phyloP scores from a whole-genome alignment of 2,113 vertebrate genomes.

The Periophthalmus modestus region DNA sequence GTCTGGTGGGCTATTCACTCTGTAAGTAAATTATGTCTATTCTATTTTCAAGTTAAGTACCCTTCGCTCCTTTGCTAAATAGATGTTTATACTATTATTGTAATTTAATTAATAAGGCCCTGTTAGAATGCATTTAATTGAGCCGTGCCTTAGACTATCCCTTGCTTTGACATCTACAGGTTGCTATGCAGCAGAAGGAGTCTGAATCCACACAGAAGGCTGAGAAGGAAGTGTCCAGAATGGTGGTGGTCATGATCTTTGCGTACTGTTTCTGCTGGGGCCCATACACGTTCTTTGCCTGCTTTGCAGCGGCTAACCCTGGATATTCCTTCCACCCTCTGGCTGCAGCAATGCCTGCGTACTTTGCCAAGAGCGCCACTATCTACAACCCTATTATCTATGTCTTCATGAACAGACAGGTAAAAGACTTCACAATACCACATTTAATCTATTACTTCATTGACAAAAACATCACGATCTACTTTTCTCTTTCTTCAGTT shows the following conservation, averaged over 20 bases:
- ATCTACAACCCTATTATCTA: conserved; percentile 92
- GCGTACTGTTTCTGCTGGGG: conserved; percentile 85
- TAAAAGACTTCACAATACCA: conserved; percentile 32
- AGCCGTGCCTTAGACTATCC: neutral
- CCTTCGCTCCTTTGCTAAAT: neutral
- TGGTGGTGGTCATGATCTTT: conserved; percentile 86
- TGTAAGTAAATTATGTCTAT: conserved; percentile 65
- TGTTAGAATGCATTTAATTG: neutral
- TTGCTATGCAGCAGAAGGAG: conserved; percentile 88
- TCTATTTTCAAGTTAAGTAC: no score
- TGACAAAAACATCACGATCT: neutral
- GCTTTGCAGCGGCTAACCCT: conserved; percentile 84
- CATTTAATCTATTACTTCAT: conserved; percentile 5
- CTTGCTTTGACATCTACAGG: conserved; percentile 67
- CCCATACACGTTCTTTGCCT: conserved; percentile 84
- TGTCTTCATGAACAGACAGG: conserved; percentile 92
- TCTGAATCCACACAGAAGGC: conserved; percentile 92
- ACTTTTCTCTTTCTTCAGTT: conserved; percentile 73
- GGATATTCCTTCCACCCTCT: conserved; percentile 87
- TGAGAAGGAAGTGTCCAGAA: conserved; percentile 87
- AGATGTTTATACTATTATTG: neutral
- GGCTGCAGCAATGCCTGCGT: conserved; percentile 83
- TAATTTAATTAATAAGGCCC: neutral
- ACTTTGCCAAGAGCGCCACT: conserved; percentile 90
- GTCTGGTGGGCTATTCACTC: conserved; percentile 85